Base-by-base conservation (phyloP, 1,140 invertebrate genomes). In the Drosophila micromelanica region DNA sequence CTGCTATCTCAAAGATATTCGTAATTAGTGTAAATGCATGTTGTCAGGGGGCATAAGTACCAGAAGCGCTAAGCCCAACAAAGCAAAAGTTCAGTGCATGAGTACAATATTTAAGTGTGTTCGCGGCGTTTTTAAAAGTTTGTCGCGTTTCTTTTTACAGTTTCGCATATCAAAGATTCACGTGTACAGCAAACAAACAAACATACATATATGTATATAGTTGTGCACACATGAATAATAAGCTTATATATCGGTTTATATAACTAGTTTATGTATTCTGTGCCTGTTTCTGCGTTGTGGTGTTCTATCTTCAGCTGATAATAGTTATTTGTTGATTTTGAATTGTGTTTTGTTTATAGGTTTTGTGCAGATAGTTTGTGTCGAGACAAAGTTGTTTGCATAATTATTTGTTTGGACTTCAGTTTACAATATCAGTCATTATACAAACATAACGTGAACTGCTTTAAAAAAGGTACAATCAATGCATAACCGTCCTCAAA, bases 401-500 rank as follows among this genome's bases (percentile, higher is more conserved):
- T 49, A 55, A 38, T 68, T 46, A 8, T 38, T 35, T 67, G 62
- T 52, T 52, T 72, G 32, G 32, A 43, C 46, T 65, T 37, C 45
- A 35, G 2, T 17, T 32, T 62, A 63, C 52, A 20, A 17, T 56
- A 57, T 48, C 42, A 48, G 43, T 40, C 11, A 13, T 9, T 35
- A 27, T 13, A 37, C 56, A 61, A 65, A 65, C 27, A 65, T 48
- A 27, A 43, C n/a, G 43, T 40, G 23, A 46, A 55, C 51, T 54
- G 5, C 13, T 32, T 43, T 23, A 17, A 56, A 17, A 56, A 37
- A 49, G 23, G 48, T 38, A 13, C 35, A 70, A 15, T 30, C n/a
- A 12, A 49, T 32, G 23, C 49, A 61, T 45, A 72, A 54, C 62
- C 69, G 54, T 54, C 69, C 62, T 43, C 20, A n/a, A 17, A 30